phyloP scores from a whole-genome alignment of 2,113 vertebrate species.

The Acanthochromis polyacanthus region DNA sequence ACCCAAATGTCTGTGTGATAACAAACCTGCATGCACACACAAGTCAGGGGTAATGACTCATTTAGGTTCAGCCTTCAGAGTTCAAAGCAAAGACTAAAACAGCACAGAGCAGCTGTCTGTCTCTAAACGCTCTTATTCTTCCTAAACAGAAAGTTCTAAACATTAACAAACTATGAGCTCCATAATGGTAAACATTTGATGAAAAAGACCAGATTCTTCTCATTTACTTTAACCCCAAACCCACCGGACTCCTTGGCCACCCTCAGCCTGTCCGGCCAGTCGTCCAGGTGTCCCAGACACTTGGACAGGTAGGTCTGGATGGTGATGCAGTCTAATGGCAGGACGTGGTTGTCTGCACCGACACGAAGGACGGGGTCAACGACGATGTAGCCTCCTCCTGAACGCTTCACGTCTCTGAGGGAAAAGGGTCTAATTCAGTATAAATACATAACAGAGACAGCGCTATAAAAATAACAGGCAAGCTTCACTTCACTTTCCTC shows the following conservation, averaged over 20 bases:
- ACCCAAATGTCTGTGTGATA: neutral
- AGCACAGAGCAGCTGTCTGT: neutral
- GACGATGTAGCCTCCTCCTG: constrained; percentile 70
- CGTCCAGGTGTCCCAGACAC: constrained; percentile 73
- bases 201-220: neutral
- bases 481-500: too few relatives aligned
- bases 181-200: neutral
- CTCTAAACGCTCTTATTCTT: too few relatives aligned
- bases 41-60: rapidly evolving
- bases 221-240: neutral
- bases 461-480: too few relatives aligned
- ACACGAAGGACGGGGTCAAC: constrained; percentile 74
- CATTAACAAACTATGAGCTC: neutral
- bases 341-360: constrained; percentile 63
- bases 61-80: too few relatives aligned
- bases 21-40: neutral
- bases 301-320: constrained; percentile 82
- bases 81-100: neutral
- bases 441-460: neutral
- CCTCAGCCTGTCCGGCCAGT: constrained; percentile 71
- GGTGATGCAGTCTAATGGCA: constrained; percentile 75
- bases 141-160: too few relatives aligned
- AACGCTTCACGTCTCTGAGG: constrained; percentile 53
- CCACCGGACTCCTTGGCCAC: constrained; percentile 77
- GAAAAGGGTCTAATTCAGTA: rapidly evolving